A percentile compares a stretch with the other conserved stretches of the same genome.
These are phyloP conservation scores for Tinea semifulvella DNA, from an alignment of 2,888 invertebrate genomes.

Conservation along the genomic window DNA sequence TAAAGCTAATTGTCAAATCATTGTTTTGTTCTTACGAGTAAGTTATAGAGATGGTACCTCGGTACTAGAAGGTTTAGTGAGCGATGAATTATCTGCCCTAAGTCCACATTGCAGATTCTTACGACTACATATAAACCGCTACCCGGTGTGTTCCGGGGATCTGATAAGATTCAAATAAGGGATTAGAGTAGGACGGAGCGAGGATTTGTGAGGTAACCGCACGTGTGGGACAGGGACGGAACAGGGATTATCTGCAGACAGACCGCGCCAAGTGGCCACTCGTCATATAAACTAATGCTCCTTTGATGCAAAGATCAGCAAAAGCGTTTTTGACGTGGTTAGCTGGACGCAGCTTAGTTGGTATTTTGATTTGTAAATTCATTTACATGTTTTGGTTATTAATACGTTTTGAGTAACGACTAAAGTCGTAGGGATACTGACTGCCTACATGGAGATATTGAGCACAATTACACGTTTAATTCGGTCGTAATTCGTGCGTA, in stretches of 20 bases:
- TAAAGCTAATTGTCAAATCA: too few relatives aligned
- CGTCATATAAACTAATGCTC: conserved; percentile 5
- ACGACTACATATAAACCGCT: not conserved
- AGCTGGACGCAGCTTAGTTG: not conserved
- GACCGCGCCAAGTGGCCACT: conserved; percentile 45
- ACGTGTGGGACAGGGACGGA: conserved; percentile 40
- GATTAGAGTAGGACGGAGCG: conserved; percentile 56
- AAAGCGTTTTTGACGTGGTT: conserved; percentile 8
- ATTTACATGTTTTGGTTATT: not conserved
- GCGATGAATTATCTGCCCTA: too few relatives aligned
- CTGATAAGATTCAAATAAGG: conserved; percentile 70
- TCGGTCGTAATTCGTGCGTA: too few relatives aligned
- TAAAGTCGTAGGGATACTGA: too few relatives aligned
- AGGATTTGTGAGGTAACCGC: conserved; percentile 51
- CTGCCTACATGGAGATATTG: too few relatives aligned
- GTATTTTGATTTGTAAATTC: conserved; percentile 5
- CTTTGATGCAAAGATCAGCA: conserved; percentile 11
- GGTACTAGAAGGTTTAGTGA: too few relatives aligned
- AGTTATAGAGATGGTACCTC: too few relatives aligned
- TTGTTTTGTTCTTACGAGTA: too few relatives aligned
- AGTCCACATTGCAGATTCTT: conserved; percentile 2
- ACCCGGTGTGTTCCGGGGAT: conserved; percentile 44
- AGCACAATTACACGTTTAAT: too few relatives aligned
- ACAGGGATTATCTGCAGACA: conserved; percentile 58
- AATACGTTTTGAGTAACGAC: too few relatives aligned